These are phyloP conservation scores for Amblyornis subalaris DNA, from an alignment of 2,113 vertebrate genomes.

Conservation along the genomic window DNA sequence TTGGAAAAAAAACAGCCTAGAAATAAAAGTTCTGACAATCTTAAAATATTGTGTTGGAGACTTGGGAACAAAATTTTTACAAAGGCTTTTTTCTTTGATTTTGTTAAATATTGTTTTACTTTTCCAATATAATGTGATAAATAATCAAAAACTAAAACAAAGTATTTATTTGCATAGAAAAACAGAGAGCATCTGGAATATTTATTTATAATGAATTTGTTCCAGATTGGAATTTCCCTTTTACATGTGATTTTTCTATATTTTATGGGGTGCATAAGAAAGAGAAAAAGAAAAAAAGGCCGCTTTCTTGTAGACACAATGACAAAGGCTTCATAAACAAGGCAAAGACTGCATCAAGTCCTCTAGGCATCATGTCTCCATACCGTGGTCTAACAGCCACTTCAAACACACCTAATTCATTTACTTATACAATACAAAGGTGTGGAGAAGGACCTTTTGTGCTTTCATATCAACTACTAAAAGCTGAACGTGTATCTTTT, in stretches of 20 bases:
- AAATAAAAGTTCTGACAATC: neutral
- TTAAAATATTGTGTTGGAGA: neutral
- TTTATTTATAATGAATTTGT: neutral
- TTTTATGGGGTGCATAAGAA: neutral
- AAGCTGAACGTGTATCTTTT: accelerated
- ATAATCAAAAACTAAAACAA: neutral
- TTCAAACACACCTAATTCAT: neutral
- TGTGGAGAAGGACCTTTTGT: neutral
- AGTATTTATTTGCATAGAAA: neutral
- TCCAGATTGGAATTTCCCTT: neutral
- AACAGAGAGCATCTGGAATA: neutral
- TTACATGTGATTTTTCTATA: neutral
- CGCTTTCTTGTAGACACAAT: neutral
- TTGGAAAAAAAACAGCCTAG: neutral
- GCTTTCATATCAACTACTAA: neutral
- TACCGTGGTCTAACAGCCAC: neutral
- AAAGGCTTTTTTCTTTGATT: neutral
- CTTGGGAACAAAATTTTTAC: neutral
- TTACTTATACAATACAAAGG: neutral
- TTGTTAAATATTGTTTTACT: neutral
- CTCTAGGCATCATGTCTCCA: neutral
- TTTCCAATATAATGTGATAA: neutral
- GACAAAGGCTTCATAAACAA: neutral
- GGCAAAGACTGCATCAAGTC: neutral
- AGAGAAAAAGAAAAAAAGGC: neutral